Conservation (phyloP, 2,797 vertebrate genomes). For the Cirrhinus molitorella region DNA sequence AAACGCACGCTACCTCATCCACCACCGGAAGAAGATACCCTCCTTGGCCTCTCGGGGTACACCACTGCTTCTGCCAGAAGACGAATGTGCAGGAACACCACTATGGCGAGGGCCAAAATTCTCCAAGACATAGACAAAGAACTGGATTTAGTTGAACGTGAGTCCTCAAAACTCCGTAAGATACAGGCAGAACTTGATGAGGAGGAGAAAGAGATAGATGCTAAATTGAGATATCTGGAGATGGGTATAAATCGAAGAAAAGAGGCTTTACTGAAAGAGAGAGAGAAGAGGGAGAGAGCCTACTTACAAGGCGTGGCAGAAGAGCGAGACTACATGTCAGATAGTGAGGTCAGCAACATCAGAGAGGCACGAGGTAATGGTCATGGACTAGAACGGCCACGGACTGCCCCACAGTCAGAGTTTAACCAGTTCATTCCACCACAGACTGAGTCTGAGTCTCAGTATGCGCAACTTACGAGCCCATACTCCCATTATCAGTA, state of each 20-base stretch:
- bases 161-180: slow-evolving; percentile 98
- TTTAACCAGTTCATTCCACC: slow-evolving; percentile 95
- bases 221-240: slow-evolving; percentile 96
- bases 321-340: slow-evolving; percentile 99
- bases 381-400: slow-evolving; percentile 90
- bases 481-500: slow-evolving; percentile 96
- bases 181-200: slow-evolving; percentile 99
- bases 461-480: slow-evolving; percentile 91
- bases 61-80: slow-evolving; percentile 90
- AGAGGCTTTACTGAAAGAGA: slow-evolving; percentile 95
- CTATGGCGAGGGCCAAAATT: slow-evolving; percentile 98
- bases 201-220: slow-evolving; percentile 99
- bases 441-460: slow-evolving; percentile 93
- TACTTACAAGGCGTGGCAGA: slow-evolving; percentile 99
- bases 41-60: slow-evolving; percentile 84
- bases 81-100: slow-evolving; percentile 94
- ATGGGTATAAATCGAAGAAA: slow-evolving; percentile 99
- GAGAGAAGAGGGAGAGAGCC: slow-evolving; percentile 96
- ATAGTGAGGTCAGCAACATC: slow-evolving; percentile 96
- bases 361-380: slow-evolving; percentile 88
- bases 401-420: slow-evolving; percentile 95
- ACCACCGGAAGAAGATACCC: slow-evolving; percentile 89
- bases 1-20: slow-evolving; percentile 98
- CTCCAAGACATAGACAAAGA: slow-evolving; percentile 99
- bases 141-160: slow-evolving; percentile 95